Evolutionary conservation across 2,113 vertebrate species (phyloP), one percentile per base, ranked within the genome.

Genomic region (Fregata magnificens): DNA sequence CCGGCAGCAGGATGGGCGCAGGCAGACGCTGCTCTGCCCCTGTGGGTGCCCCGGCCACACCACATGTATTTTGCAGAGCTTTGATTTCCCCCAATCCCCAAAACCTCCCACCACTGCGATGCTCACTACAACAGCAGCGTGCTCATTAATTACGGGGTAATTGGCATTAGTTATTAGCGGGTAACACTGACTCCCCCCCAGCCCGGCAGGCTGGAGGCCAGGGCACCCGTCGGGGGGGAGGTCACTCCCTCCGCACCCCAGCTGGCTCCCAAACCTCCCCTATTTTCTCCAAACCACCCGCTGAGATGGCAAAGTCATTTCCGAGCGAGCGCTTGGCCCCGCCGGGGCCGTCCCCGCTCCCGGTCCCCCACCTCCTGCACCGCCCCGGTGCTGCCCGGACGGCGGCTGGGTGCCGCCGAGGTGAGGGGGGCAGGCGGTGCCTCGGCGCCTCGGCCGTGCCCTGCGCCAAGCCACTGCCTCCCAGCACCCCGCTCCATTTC

Each of bases 41-140:
- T 22, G 49, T 3, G 2, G 15, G 11, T 29, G 28, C 62, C 56
- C 50, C 2, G 1, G 45, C 50, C 2, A 0, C 28, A 34, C 26
- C 65, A 44, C 8, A 0, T 4, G 44, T 10, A 2, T 61, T 80
- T 34, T 19, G 28, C 63, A 74, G 72, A 70, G 72, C 77, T 89
- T 70, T 65, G 20, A 24, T 78, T 65, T 47, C 28, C 12, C 67
- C 3, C 2, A 25, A 18, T 17, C 16, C 49, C 56, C 62, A 90
- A 52, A 14, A 17, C 21, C 34, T 78, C n/a, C 50, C 0, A 1
- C 45, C 4, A 6, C 66, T 19, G 36, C 7, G 5, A 50, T 1
- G 2, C 69, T 81, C 55, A 3, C 52, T 61, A 36, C 31, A 10
- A 18, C 58, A n/a, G 82, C 82, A 53, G 40, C 8, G 2, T 40